Percentiles rank a stretch among this genome's conserved stretches.
phyloP scores from a whole-genome alignment of 2,888 invertebrate genomes.

The Euplagia quadripunctaria region DNA sequence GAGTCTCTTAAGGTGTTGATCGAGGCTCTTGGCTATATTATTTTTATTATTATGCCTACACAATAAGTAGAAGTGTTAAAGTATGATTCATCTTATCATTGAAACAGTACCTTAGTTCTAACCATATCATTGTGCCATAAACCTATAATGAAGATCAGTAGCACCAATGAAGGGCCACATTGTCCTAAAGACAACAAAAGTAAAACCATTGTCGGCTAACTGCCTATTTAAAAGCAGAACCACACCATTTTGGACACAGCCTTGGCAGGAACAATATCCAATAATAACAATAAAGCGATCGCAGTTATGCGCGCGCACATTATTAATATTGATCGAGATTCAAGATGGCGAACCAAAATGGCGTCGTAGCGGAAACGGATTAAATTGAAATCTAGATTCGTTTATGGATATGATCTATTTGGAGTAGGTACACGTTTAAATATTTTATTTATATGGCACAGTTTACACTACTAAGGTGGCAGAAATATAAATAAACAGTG shows the following conservation, averaged over 20 bases:
- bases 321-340: conserved; percentile 59
- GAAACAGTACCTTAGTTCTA: conserved; percentile 24
- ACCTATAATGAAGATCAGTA: conserved; percentile 30
- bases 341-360: conserved; percentile 59
- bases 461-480: background rate
- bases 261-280: conserved; percentile 82
- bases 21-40: too few species aligned
- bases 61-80: background rate
- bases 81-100: conserved; percentile 2
- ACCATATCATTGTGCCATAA: conserved; percentile 38
- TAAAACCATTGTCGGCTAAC: conserved; percentile 58
- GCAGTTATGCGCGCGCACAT: conserved; percentile 58
- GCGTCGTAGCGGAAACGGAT: conserved; percentile 56
- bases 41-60: background rate
- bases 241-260: conserved; percentile 75
- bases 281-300: conserved; percentile 81
- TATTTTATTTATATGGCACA: conserved; percentile 27
- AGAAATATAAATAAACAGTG: background rate
- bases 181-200: conserved; percentile 59
- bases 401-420: conserved; percentile 35
- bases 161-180: conserved; percentile 48
- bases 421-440: conserved; percentile 23
- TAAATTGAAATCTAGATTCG: conserved; percentile 49
- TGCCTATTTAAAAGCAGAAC: conserved; percentile 68
- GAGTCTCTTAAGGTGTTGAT: too few species aligned